Evolutionary conservation across 2,888 invertebrate species (phyloP), one percentile per base, ranked within the genome.

Genomic region (Trichacis sp.): DNA sequence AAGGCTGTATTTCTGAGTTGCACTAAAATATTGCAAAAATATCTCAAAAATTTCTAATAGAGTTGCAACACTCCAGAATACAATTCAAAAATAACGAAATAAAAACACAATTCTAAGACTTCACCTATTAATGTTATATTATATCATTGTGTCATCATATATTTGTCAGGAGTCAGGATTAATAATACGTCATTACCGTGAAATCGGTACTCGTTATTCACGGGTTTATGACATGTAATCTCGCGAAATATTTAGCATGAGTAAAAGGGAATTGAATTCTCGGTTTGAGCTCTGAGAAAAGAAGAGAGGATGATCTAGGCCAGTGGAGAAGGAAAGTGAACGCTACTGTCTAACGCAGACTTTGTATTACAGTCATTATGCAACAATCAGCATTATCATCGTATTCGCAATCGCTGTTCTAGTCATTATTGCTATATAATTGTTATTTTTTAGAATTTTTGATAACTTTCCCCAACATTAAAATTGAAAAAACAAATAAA

Each of bases 241-340:
- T 53, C 43, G 50, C 36, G 48, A 56, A 60, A 67, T 67, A 67
- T 63, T 67, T 51, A 59, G 49, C 48, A 33, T 55, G 53, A 63
- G 64, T 63, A 70, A 70, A 68, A 70, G 65, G 71, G 56, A 67
- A 67, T 57, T 54, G 54, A 49, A 58, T 43, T 59, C 64, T 45
- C 50, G 54, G 49, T 46, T 45, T n/a, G 56, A 62, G 68, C 55
- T 65, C 71, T 53, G 69, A 67, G 73, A 79, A 78, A 78, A 73
- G 76, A 77, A 78, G 76, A 76, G 70, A 76, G 74, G 78, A 79
- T 77, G 78, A 81, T 80, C 77, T 80, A 80, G 81, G 81, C 79
- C 81, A 82, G 68, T 80, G 78, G 74, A 80, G 80, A 82, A 79
- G 78, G 82, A 82, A 82, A 82, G 82, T 82, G 76, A 75, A 58